Conservation (phyloP, 2,113 vertebrate genomes). For the Chloropsis cyanopogon region DNA sequence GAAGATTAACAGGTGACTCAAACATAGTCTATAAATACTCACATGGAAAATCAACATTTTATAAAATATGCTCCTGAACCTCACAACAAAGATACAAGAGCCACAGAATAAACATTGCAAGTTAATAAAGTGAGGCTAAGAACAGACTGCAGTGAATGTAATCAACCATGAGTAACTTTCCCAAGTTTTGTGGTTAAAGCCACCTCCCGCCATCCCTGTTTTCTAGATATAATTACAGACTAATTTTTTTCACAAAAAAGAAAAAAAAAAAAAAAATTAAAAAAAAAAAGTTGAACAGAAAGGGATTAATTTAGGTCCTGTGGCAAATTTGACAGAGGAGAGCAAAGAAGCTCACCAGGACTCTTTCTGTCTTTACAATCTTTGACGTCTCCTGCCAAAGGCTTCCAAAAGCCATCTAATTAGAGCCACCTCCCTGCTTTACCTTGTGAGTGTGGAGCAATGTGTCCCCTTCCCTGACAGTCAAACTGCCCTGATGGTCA, state of each 20-base stretch:
- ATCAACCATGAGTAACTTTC: neutral
- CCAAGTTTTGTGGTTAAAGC: neutral
- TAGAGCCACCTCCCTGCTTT: neutral
- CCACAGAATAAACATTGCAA: neutral
- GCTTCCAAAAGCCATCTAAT: neutral
- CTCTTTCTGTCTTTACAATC: neutral
- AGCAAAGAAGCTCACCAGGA: neutral
- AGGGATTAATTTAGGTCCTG: neutral
- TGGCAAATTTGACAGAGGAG: neutral
- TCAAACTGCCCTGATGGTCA: neutral
- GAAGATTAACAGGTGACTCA: constrained; percentile 33
- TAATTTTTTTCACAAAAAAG: neutral
- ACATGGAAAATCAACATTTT: constrained; percentile 18
- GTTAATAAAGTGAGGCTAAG: neutral
- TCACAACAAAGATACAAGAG: neutral
- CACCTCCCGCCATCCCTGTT: neutral
- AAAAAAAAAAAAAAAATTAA: neutral
- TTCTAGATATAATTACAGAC: neutral
- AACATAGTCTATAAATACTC: neutral
- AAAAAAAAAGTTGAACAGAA: neutral
- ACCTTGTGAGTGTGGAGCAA: neutral
- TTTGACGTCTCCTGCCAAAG: neutral
- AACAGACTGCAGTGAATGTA: neutral
- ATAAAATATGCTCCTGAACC: neutral
- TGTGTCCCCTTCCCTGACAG: neutral